phyloP scores from a whole-genome alignment of 2,113 vertebrate genomes.

The Pituophis catenifer region DNA sequence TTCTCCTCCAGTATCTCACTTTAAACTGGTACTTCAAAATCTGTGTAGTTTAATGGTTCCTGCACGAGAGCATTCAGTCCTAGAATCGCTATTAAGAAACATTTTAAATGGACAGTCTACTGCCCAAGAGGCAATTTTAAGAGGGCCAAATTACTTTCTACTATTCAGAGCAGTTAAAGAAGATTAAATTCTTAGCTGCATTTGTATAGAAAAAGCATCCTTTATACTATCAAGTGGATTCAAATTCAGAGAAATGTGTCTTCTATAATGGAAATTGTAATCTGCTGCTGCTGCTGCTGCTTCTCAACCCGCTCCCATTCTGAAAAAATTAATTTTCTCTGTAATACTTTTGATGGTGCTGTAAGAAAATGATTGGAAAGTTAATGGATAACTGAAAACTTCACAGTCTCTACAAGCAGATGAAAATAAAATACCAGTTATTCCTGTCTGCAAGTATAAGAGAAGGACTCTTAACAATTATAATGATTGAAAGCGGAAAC shows the following conservation, averaged over 20 bases:
- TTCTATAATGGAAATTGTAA: neutral
- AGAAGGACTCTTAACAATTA: neutral
- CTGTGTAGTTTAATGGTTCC: neutral
- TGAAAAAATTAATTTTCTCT: constrained; percentile 17
- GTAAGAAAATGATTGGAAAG: constrained; percentile 16
- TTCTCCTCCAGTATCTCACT: neutral
- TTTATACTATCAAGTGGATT: constrained; percentile 7
- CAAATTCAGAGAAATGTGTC: constrained; percentile 4
- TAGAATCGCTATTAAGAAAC: neutral
- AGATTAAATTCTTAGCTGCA: neutral
- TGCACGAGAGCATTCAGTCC: neutral
- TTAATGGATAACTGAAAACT: constrained; percentile 18
- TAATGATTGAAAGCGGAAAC: constrained; percentile 16
- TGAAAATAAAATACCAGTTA: constrained; percentile 29
- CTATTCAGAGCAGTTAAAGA: neutral
- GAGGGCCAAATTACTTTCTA: neutral
- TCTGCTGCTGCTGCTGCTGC: neutral
- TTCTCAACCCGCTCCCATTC: neutral
- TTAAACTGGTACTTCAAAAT: neutral
- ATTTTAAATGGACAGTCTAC: neutral
- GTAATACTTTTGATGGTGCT: neutral
- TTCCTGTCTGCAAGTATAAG: constrained; percentile 12
- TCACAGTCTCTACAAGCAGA: constrained; percentile 7
- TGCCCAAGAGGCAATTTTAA: neutral
- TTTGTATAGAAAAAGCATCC: neutral